phyloP scores from a whole-genome alignment of 2,797 vertebrate species.

The Neoniphon sammara region DNA sequence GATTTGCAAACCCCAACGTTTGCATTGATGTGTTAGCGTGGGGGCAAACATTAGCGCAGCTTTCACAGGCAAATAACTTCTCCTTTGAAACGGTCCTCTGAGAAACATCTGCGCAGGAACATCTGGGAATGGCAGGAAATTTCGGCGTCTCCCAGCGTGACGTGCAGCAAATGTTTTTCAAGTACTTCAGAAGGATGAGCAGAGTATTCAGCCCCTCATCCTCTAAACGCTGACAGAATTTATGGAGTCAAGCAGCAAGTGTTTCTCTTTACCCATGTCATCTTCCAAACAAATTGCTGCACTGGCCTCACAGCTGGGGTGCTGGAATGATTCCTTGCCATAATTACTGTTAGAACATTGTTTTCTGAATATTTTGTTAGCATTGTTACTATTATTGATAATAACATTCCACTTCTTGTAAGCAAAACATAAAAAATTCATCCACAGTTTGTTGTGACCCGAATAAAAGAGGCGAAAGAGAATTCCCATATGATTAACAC shows the following conservation, averaged over 20 bases:
- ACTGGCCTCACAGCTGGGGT: conserved; percentile 85
- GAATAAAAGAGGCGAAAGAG: conserved; percentile 32
- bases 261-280: conserved; percentile 93
- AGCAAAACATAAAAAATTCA: conserved; percentile 19
- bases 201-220: conserved; percentile 64
- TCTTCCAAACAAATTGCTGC: conserved; percentile 89
- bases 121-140: conserved; percentile 91
- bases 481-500: conserved; percentile 51
- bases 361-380: conserved; percentile 62
- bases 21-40: conserved; percentile 35
- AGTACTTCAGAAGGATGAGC: conserved; percentile 79
- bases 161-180: conserved; percentile 82
- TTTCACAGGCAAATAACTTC: conserved; percentile 64
- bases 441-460: conserved; percentile 31
- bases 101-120: conserved; percentile 90
- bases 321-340: conserved; percentile 52
- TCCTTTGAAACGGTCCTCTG: conserved; percentile 74
- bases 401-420: conserved; percentile 55
- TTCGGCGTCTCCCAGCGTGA: conserved; percentile 85
- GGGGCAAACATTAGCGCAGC: conserved; percentile 41
- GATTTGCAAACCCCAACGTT: conserved; percentile 36
- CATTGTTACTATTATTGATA: too few species aligned
- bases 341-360: conserved; percentile 65
- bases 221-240: conserved; percentile 79
- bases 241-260: conserved; percentile 86